Conservation (phyloP, 2,888 invertebrate species). For the Portevinia maculata region DNA sequence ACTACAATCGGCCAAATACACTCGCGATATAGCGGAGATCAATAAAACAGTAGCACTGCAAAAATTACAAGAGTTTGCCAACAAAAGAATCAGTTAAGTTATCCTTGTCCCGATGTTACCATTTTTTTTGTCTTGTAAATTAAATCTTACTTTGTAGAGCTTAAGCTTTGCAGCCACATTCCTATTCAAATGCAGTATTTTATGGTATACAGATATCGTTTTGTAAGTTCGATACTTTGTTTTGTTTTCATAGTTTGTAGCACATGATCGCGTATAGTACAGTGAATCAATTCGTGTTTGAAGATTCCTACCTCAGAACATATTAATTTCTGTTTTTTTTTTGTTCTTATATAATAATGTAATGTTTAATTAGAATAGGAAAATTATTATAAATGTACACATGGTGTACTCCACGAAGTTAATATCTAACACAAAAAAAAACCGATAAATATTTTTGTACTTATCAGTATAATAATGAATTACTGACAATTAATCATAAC, state of each 20-base stretch:
- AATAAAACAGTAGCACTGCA: slow-evolving; percentile 86
- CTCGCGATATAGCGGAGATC: slow-evolving; percentile 85
- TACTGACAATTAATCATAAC: slow-evolving; percentile 56
- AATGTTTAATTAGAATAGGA: slow-evolving; percentile 60
- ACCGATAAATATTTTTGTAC: slow-evolving; percentile 71
- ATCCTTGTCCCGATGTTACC: neutral
- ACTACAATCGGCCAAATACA: slow-evolving; percentile 82
- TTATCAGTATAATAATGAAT: slow-evolving; percentile 65
- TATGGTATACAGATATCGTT: slow-evolving; percentile 30
- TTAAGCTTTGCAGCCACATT: slow-evolving; percentile 71
- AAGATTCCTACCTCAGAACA: slow-evolving; percentile 72
- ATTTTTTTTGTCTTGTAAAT: slow-evolving; percentile 48
- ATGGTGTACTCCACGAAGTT: slow-evolving; percentile 39
- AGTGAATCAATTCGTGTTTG: slow-evolving; percentile 65
- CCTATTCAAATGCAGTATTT: slow-evolving; percentile 73
- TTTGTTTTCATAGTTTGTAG: slow-evolving; percentile 64
- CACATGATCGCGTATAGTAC: slow-evolving; percentile 59
- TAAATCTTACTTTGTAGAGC: slow-evolving; percentile 56
- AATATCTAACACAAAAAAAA: slow-evolving; percentile 39
- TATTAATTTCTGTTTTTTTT: slow-evolving; percentile 52
- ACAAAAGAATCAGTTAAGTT: slow-evolving; percentile 80
- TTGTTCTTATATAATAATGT: slow-evolving; percentile 29
- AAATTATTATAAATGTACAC: slow-evolving; percentile 37
- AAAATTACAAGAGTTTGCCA: slow-evolving; percentile 83
- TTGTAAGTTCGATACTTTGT: slow-evolving; percentile 28